phyloP scores from a whole-genome alignment of 92 coral and sea anemone genomes.

The Bergia sp. region DNA sequence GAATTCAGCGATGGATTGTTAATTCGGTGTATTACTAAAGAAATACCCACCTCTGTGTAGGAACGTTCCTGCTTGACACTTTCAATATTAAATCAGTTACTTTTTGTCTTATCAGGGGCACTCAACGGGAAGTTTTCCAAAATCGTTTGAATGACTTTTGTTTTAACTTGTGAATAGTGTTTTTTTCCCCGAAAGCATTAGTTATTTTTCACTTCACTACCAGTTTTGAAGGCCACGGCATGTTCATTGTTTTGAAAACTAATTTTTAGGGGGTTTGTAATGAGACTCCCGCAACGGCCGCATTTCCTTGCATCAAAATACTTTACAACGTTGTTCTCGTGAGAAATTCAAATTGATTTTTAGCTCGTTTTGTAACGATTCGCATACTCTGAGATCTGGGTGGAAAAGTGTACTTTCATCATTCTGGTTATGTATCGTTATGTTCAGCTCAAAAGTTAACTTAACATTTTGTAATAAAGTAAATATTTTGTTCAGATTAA shows the following conservation, averaged over 20 bases:
- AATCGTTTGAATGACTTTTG: neutral
- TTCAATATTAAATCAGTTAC: neutral
- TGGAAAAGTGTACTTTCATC: too few species aligned
- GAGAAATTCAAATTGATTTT: too few species aligned
- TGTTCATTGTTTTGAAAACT: neutral
- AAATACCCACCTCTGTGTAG: neutral
- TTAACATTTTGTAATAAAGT: too few species aligned
- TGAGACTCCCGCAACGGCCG: too few species aligned
- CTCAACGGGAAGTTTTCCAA: neutral
- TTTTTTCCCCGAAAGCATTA: neutral
- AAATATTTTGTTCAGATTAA: too few species aligned
- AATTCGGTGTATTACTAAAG: neutral
- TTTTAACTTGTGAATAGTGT: neutral
- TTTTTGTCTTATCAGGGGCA: neutral
- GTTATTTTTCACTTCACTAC: neutral
- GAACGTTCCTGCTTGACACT: neutral
- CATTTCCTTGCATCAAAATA: too few species aligned
- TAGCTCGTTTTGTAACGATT: too few species aligned
- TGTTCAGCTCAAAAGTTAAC: too few species aligned
- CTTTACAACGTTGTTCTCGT: too few species aligned
- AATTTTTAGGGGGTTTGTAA: neutral
- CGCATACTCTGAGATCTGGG: too few species aligned
- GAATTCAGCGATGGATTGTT: neutral
- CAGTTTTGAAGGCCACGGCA: neutral
- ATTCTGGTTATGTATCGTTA: too few species aligned